A percentile compares a stretch with the other conserved stretches of the same genome.
Evolutionary conservation across 2,797 vertebrate genomes (phyloP).

Genomic region (Carduelis carduelis): DNA sequence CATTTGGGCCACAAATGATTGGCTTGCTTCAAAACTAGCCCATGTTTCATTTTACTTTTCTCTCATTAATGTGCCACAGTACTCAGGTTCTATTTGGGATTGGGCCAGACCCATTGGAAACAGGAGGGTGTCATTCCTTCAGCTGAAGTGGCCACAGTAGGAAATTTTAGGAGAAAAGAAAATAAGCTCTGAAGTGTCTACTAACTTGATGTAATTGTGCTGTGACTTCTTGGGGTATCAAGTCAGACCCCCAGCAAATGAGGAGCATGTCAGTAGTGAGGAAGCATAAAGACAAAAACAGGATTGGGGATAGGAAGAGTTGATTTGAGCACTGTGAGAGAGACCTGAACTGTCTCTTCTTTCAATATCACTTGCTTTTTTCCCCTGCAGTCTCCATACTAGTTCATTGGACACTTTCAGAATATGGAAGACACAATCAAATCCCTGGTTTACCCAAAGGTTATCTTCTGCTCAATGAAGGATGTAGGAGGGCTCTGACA

Average conservation of each 20-base stretch:
- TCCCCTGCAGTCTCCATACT: no score
- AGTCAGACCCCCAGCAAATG: neutral
- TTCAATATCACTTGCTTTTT: neutral
- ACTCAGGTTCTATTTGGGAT: neutral
- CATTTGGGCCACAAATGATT: neutral
- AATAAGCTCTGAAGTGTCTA: neutral
- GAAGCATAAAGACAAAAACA: neutral
- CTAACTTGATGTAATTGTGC: neutral
- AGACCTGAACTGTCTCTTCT: neutral
- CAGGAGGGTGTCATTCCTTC: neutral
- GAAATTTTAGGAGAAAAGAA: neutral
- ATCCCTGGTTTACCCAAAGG: neutral
- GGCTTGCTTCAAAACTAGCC: neutral
- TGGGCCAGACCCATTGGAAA: neutral
- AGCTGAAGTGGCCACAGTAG: neutral
- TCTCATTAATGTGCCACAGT: neutral
- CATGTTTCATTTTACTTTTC: neutral
- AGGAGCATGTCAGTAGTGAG: neutral
- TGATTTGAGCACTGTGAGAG: neutral
- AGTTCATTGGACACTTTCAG: neutral
- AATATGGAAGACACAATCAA: neutral
- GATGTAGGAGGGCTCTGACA: neutral
- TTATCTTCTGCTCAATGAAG: neutral
- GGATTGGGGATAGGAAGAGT: neutral
- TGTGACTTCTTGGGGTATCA: neutral